Evolutionary conservation across 2,888 invertebrate genomes (phyloP).

Genomic region (Diaphora mendica): DNA sequence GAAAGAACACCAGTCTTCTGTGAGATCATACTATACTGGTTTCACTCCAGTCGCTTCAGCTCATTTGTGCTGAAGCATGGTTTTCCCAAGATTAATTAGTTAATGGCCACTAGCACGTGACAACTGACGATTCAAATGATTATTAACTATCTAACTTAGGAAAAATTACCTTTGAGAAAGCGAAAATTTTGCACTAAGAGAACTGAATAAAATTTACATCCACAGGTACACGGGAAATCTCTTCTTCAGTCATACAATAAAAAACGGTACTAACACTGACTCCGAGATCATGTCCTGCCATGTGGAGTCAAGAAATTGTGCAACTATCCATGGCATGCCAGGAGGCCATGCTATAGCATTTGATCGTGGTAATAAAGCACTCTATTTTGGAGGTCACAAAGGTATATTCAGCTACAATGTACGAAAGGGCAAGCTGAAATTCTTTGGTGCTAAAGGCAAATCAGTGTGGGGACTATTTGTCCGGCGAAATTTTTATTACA

Average conservation of each 20-base stretch:
- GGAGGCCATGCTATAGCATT: slow-evolving; percentile 12
- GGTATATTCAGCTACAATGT: slow-evolving; percentile 7
- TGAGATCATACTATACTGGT: too few relatives aligned
- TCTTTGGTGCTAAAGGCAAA: slow-evolving; percentile 7
- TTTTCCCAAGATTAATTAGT: too few relatives aligned
- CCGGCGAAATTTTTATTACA: slow-evolving; percentile 11
- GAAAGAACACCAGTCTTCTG: too few relatives aligned
- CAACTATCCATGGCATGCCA: background rate
- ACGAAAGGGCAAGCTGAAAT: background rate
- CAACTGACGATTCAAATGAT: background rate
- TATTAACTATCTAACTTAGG: too few relatives aligned
- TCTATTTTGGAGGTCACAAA: slow-evolving; percentile 8
- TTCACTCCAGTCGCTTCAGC: too few relatives aligned
- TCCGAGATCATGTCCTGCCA: slow-evolving; percentile 7
- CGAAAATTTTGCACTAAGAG: background rate
- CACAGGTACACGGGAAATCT: slow-evolving; percentile 13
- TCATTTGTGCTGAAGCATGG: too few relatives aligned
- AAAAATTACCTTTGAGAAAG: too few relatives aligned
- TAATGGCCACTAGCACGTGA: background rate
- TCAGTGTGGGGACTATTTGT: slow-evolving; percentile 16
- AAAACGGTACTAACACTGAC: background rate
- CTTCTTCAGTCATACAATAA: slow-evolving; percentile 14
- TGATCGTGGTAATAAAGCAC: background rate
- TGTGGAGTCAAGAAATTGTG: background rate
- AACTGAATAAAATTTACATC: background rate